Evolutionary conservation across 2,888 invertebrate species (phyloP).

Genomic region (Lamellibrachia columna): DNA sequence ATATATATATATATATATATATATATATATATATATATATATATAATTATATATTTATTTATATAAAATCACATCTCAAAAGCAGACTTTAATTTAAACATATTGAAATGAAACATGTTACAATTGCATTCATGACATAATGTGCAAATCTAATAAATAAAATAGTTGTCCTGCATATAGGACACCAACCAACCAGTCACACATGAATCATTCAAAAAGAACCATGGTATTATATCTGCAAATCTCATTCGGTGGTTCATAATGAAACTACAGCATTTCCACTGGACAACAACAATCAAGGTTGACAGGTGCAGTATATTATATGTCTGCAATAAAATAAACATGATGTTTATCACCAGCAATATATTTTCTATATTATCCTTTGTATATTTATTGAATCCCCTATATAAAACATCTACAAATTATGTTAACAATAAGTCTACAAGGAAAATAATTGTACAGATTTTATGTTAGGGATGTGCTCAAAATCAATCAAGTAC

Average conservation of each 20-base stretch:
- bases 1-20: not conserved
- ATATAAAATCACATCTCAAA: too few relatives aligned
- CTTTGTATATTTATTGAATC: not conserved
- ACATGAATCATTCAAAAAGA: not conserved
- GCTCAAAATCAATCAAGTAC: not conserved
- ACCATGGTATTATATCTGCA: not conserved
- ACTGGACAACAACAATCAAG: not conserved
- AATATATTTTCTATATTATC: not conserved
- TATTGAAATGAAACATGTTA: not conserved
- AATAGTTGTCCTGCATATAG: not conserved
- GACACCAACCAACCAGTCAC: not conserved
- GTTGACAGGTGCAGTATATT: not conserved
- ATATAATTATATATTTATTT: too few relatives aligned
- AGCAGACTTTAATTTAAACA: too few relatives aligned
- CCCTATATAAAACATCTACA: not conserved
- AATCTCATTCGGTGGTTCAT: not conserved
- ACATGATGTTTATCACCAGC: not conserved
- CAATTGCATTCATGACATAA: not conserved
- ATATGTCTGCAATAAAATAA: not conserved
- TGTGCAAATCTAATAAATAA: not conserved
- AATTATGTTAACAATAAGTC: not conserved
- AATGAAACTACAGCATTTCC: not conserved
- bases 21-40: not conserved
- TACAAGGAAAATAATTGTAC: not conserved
- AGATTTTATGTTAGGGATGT: not conserved